phyloP scores from a whole-genome alignment of 2,888 invertebrate species.

The Thera obeliscata region DNA sequence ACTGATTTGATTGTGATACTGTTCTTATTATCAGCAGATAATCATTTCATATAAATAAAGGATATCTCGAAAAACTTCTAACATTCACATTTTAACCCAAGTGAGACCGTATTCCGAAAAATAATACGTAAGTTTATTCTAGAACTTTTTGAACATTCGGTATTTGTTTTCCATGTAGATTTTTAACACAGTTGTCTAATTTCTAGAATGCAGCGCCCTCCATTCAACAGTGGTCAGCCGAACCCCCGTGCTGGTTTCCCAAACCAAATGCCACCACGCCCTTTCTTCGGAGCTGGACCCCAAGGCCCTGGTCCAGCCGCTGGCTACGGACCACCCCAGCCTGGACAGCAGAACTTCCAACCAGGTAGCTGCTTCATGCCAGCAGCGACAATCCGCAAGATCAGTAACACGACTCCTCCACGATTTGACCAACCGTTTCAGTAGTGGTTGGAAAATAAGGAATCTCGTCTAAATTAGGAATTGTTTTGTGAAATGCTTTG shows the following conservation, averaged over 20 bases:
- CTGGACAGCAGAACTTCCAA: constrained; percentile 47
- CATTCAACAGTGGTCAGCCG: constrained; percentile 50
- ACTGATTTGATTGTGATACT: constrained; percentile 19
- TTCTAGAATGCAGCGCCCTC: constrained; percentile 71
- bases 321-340: constrained; percentile 41
- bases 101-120: constrained; percentile 1
- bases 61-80: constrained; percentile 9
- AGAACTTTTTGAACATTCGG: too few species aligned
- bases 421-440: constrained; percentile 50
- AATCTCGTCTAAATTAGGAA: constrained; percentile 44
- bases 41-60: constrained; percentile 23
- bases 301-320: constrained; percentile 37
- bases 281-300: constrained; percentile 41
- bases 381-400: constrained; percentile 59
- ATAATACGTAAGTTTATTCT: constrained; percentile 11
- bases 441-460: constrained; percentile 30
- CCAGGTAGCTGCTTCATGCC: constrained; percentile 61
- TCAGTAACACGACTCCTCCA: constrained; percentile 57
- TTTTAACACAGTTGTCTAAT: constrained; percentile 13
- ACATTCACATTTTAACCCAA: constrained; percentile 6
- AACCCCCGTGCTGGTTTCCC: constrained; percentile 25
- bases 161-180: too few species aligned
- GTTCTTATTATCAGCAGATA: constrained; percentile 16
- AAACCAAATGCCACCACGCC: constrained; percentile 40
- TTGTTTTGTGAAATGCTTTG: constrained; percentile 15